Conservation (phyloP, 2,888 invertebrate species). For the Cantharis rufa region DNA sequence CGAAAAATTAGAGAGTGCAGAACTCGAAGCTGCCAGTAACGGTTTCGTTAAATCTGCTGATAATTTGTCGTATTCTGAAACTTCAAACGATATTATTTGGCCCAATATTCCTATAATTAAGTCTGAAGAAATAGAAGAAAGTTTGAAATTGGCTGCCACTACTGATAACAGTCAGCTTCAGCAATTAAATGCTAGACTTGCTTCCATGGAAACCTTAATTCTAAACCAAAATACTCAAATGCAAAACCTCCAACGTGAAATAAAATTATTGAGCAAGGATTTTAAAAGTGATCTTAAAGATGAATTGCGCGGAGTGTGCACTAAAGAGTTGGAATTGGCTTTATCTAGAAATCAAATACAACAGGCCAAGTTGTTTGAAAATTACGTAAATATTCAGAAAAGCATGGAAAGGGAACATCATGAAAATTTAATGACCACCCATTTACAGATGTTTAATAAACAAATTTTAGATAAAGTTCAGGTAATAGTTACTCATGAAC, state of each 20-base stretch:
- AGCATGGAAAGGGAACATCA: conserved; percentile 58
- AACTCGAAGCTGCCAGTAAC: conserved; percentile 23
- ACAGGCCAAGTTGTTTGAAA: conserved; percentile 51
- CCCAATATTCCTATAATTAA: conserved; percentile 54
- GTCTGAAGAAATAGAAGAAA: conserved; percentile 45
- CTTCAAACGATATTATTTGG: conserved; percentile 50
- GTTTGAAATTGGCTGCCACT: neutral
- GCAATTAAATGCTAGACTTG: conserved; percentile 46
- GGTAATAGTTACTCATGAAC: conserved; percentile 61
- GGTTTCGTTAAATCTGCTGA: conserved; percentile 39
- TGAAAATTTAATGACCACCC: conserved; percentile 58
- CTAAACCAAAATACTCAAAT: conserved; percentile 49
- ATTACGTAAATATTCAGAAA: conserved; percentile 51
- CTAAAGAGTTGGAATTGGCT: conserved; percentile 50
- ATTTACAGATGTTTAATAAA: conserved; percentile 61
- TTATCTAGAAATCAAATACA: conserved; percentile 52
- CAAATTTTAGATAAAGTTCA: conserved; percentile 62
- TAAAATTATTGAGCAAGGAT: conserved; percentile 39
- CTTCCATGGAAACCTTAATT: conserved; percentile 46
- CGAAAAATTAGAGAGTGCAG: conserved; percentile 11
- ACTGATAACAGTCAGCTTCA: conserved; percentile 43
- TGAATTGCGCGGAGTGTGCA: conserved; percentile 41
- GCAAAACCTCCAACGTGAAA: conserved; percentile 46
- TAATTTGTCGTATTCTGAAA: conserved; percentile 37
- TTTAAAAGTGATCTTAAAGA: conserved; percentile 35